A percentile compares a stretch with the other conserved stretches of the same genome.
Evolutionary conservation across 1,140 invertebrate genomes (phyloP).

Genomic region (Pseudomyrmex dendroicus): DNA sequence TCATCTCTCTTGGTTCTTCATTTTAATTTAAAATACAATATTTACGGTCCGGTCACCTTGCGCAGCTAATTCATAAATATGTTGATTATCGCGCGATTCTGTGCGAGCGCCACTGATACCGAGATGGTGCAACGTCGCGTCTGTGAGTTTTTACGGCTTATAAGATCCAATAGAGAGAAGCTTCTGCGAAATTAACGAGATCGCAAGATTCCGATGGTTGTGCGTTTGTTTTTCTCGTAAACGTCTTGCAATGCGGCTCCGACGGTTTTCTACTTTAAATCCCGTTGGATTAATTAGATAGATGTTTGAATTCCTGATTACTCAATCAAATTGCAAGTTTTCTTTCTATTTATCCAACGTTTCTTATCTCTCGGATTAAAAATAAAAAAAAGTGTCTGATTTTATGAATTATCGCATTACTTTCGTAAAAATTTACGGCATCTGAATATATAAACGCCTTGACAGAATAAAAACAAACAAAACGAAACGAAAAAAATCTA

Average conservation of each 20-base stretch:
- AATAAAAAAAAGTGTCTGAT: no score
- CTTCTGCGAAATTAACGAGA: conserved; percentile 9
- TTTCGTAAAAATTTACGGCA: no score
- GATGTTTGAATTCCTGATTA: background rate
- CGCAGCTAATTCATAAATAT: conserved; percentile 74
- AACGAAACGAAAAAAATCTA: no score
- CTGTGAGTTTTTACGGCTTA: conserved; percentile 7
- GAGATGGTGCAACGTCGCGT: conserved; percentile 39
- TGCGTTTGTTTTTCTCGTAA: background rate
- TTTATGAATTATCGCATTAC: no score
- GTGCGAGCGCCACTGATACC: conserved; percentile 53
- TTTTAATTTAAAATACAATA: conserved; percentile 77
- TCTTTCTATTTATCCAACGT: background rate
- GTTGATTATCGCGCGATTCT: conserved; percentile 72
- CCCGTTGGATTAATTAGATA: background rate
- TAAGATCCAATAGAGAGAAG: conserved; percentile 51
- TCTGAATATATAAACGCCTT: no score
- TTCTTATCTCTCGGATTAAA: no score
- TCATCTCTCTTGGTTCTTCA: conserved; percentile 52
- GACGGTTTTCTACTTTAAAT: conserved; percentile 3
- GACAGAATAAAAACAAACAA: no score
- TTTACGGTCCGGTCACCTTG: conserved; percentile 35
- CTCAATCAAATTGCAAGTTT: background rate
- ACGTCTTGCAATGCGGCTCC: background rate
- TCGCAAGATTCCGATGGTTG: background rate